Evolutionary conservation across 1,140 invertebrate genomes (phyloP).

Genomic region (Musca vetustissima): DNA sequence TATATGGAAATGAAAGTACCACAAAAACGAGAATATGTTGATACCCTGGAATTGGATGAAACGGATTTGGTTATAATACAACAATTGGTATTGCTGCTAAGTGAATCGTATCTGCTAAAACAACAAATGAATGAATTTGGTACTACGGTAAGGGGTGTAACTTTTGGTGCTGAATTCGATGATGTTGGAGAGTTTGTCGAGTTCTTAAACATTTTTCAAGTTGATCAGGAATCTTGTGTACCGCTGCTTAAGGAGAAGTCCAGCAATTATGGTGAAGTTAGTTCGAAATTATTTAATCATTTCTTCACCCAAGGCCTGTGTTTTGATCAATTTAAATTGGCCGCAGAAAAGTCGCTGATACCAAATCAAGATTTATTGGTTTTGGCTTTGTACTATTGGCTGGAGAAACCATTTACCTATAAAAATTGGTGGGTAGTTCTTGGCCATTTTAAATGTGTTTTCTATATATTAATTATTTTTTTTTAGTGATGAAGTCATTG

Average conservation of each 20-base stretch:
- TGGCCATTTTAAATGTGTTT: background rate
- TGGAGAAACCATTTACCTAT: constrained; percentile 49
- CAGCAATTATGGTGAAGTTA: constrained; percentile 40
- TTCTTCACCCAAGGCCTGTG: constrained; percentile 40
- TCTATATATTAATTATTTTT: background rate
- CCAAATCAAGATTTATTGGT: constrained; percentile 44
- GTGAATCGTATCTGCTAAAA: constrained; percentile 1
- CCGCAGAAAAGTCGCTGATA: constrained; percentile 33
- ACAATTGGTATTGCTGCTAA: constrained; percentile 45
- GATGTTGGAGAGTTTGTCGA: constrained; percentile 47
- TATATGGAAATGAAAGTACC: constrained; percentile 33
- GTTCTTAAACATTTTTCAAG: constrained; percentile 45
- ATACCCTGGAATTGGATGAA: constrained; percentile 42
- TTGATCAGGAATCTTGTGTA: constrained; percentile 35
- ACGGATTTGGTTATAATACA: constrained; percentile 50
- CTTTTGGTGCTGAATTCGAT: constrained; percentile 1
- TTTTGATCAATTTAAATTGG: constrained; percentile 45
- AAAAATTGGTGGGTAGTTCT: constrained; percentile 37
- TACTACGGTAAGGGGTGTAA: constrained; percentile 4
- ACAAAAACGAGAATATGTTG: constrained; percentile 28
- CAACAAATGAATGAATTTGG: background rate
- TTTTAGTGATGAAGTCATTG: constrained; percentile 48
- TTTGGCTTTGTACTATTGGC: constrained; percentile 49
- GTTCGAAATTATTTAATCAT: constrained; percentile 40
- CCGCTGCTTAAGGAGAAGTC: constrained; percentile 33